A percentile compares a stretch with the other conserved stretches of the same genome.
These are phyloP conservation scores for Malurus splendens DNA, from an alignment of 2,797 vertebrate species.

Conservation along the genomic window DNA sequence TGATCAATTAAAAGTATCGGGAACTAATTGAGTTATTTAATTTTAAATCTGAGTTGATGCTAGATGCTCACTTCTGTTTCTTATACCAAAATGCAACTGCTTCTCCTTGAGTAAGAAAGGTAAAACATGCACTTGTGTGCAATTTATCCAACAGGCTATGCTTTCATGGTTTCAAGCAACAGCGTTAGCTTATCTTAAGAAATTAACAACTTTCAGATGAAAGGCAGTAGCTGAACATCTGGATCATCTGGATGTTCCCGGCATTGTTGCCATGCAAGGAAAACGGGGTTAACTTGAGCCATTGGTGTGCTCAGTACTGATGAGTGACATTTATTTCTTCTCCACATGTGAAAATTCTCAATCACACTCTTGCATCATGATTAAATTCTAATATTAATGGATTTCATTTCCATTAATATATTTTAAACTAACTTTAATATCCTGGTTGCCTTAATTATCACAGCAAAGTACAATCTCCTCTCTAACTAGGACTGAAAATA, in stretches of 20 bases:
- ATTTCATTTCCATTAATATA: background rate
- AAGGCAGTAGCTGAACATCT: background rate
- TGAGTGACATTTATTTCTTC: background rate
- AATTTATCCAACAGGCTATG: background rate
- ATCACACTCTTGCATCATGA: background rate
- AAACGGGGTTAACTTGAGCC: background rate
- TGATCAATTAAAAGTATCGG: background rate
- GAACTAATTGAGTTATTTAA: background rate
- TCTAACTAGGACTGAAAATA: background rate
- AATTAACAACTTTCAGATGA: background rate
- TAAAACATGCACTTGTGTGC: background rate
- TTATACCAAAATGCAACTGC: background rate
- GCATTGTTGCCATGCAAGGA: background rate
- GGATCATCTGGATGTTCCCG: background rate
- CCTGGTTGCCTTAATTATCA: constrained; percentile 1
- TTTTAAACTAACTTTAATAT: constrained; percentile 22
- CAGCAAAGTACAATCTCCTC: background rate
- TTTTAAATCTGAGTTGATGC: background rate
- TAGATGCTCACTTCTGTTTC: background rate
- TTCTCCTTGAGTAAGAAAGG: background rate
- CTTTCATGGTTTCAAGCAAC: background rate
- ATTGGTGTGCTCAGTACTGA: fast-evolving
- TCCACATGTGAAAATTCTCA: background rate
- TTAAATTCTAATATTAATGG: constrained; percentile 2
- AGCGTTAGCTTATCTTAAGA: background rate